Base-by-base conservation (phyloP, 1,140 invertebrate genomes). In the Microvelia longipes region DNA sequence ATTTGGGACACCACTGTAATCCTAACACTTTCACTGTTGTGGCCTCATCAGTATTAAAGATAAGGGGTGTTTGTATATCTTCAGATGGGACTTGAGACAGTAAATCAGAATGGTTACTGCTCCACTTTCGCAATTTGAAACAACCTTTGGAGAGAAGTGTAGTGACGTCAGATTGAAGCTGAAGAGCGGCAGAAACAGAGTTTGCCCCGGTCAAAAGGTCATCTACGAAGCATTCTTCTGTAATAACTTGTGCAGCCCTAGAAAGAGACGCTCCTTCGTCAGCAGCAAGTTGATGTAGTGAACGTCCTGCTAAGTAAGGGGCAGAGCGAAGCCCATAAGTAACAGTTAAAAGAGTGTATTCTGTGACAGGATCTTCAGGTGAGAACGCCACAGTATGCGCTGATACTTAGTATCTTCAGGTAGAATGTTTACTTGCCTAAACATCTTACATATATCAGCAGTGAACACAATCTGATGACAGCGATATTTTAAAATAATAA, bases 201-300 rank as follows among this genome's bases (percentile, higher is more conserved):
- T 70, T 70, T 15, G 74, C 73, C 27, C 80, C 79, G 26, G 76
- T 75, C 1, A 82, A 68, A 25, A 79, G 68, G 73, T 83, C 80
- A 70, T 83, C 81, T 2, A 82, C 76, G 71, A 81, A 83, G 69
- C 80, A 80, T 71, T 79, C 77, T 26, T 72, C 74, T 29, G 29
- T 26, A 26, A 80, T 76, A 19, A 75, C 71, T 29, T 74, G 64
- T 67, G 72, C 63, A 60, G 73, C 76, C 11, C 62, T 60, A 29
- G 77, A 73, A 74, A 71, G 77, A 0, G 67, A 66, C 1, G 64
- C 2, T 29, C 50, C 72, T 70, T 74, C 72, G 68, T 79, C 78
- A 50, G 27, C 69, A 1, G 73, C 76, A 1, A 77, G 69, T 75
- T 77, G 76, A 15, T 77, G 60, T 5, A 82, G 62, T 72, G 61